Conservation (phyloP, 2,888 invertebrate genomes). For the Aporophyla nigra region DNA sequence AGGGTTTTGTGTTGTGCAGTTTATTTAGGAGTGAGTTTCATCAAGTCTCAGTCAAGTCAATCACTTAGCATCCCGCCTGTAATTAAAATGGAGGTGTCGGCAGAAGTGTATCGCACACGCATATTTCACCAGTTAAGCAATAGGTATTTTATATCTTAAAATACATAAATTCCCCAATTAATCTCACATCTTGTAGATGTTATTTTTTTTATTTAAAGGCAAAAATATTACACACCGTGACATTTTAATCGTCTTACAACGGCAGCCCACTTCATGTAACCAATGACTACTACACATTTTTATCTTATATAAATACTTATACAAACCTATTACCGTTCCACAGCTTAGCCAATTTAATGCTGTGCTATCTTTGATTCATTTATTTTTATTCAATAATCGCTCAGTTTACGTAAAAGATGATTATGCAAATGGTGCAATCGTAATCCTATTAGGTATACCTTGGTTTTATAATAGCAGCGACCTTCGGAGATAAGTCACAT, state of each 20-base stretch:
- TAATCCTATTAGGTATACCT: slow-evolving; percentile 51
- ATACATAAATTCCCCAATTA: no score
- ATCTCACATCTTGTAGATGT: no score
- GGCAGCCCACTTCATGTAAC: no score
- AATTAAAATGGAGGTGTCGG: neutral
- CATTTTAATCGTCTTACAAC: no score
- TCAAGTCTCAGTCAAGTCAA: no score
- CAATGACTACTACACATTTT: no score
- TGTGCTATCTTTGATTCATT: slow-evolving; percentile 4
- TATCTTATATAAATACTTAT: no score
- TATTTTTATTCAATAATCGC: slow-evolving; percentile 19
- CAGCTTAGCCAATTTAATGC: neutral
- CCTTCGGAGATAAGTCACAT: slow-evolving; percentile 25
- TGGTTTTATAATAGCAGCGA: slow-evolving; percentile 15
- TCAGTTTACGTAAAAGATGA: slow-evolving; percentile 21
- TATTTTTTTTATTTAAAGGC: no score
- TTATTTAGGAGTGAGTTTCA: neutral
- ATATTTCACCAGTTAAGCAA: neutral
- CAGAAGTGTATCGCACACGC: neutral
- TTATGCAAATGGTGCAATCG: slow-evolving; percentile 46
- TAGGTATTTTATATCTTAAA: no score
- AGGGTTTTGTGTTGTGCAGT: neutral
- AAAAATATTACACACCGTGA: no score
- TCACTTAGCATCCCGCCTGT: neutral
- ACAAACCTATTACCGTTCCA: neutral